Conservation (phyloP, 35 echinoderm and acorn worm species). For the Hemicentrotus pulcherrimus region DNA sequence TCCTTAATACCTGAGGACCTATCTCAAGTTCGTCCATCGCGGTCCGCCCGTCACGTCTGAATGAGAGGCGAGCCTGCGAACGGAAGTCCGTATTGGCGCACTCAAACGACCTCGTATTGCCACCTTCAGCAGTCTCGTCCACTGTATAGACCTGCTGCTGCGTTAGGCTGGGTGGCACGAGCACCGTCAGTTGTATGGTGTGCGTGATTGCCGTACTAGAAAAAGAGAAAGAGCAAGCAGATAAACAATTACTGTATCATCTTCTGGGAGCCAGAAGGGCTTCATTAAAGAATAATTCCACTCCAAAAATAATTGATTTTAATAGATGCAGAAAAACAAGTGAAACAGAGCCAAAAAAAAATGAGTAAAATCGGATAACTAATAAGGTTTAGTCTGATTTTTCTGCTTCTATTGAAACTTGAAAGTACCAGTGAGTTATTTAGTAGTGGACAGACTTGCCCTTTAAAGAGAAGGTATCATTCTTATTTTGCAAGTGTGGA, state of each 20-base stretch:
- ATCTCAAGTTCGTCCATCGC: background rate
- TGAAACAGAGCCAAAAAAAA: too few species aligned
- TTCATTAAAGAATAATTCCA: too few species aligned
- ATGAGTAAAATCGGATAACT: too few species aligned
- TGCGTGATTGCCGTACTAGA: constrained; percentile 6
- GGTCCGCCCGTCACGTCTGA: background rate
- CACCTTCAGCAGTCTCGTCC: background rate
- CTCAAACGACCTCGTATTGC: background rate
- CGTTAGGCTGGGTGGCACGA: background rate
- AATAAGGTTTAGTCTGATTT: too few species aligned
- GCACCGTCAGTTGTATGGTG: background rate
- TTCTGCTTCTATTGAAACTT: too few species aligned
- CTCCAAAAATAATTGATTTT: too few species aligned
- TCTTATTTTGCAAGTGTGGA: too few species aligned
- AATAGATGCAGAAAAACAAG: too few species aligned
- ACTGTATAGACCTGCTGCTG: too few species aligned
- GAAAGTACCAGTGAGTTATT: too few species aligned
- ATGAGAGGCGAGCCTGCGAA: background rate
- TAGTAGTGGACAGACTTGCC: too few species aligned
- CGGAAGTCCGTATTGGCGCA: constrained; percentile 3
- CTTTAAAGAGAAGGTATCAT: too few species aligned
- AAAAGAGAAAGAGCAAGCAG: background rate
- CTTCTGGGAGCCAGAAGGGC: background rate
- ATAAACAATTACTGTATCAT: background rate
- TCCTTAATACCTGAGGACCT: constrained; percentile 1